Conservation (phyloP, 2,888 invertebrate genomes). For the Eudasyphora cyanicolor region DNA sequence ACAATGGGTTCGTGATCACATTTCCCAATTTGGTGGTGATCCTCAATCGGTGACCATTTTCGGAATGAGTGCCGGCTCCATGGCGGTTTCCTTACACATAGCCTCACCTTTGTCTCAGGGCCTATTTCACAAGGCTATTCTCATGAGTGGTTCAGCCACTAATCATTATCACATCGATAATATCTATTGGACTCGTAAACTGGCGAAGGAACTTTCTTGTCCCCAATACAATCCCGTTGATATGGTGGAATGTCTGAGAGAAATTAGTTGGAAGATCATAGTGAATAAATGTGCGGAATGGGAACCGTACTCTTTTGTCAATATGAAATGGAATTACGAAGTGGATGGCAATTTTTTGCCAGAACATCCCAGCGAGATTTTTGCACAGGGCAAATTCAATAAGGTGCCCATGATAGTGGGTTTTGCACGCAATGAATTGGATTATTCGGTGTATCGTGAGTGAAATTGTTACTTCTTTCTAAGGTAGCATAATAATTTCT, state of each 20-base stretch:
- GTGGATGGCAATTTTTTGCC: constrained; percentile 84
- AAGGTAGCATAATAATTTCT: not conserved
- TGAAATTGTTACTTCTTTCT: too few species aligned
- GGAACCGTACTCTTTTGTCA: constrained; percentile 70
- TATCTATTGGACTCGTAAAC: constrained; percentile 81
- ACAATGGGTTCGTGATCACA: constrained; percentile 84
- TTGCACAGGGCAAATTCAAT: constrained; percentile 81
- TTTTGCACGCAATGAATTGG: constrained; percentile 82
- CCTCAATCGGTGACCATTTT: constrained; percentile 83
- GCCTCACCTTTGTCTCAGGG: constrained; percentile 84
- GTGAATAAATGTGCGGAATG: constrained; percentile 69
- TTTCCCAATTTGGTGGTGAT: constrained; percentile 85
- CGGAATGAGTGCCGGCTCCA: constrained; percentile 82
- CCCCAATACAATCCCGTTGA: constrained; percentile 81
- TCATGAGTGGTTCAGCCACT: constrained; percentile 84
- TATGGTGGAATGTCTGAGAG: constrained; percentile 82
- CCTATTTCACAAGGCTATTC: constrained; percentile 85
- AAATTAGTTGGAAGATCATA: constrained; percentile 70
- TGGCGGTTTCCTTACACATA: constrained; percentile 81
- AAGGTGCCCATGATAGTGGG: constrained; percentile 84
- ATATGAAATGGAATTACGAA: constrained; percentile 79
- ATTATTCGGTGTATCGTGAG: constrained; percentile 76
- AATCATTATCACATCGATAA: constrained; percentile 81
- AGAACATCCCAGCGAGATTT: constrained; percentile 81
- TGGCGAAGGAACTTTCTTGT: constrained; percentile 83